A percentile compares a stretch with the other conserved stretches of the same genome.
Conservation (phyloP, 2,797 vertebrate genomes). For the Alfaro cultratus region DNA sequence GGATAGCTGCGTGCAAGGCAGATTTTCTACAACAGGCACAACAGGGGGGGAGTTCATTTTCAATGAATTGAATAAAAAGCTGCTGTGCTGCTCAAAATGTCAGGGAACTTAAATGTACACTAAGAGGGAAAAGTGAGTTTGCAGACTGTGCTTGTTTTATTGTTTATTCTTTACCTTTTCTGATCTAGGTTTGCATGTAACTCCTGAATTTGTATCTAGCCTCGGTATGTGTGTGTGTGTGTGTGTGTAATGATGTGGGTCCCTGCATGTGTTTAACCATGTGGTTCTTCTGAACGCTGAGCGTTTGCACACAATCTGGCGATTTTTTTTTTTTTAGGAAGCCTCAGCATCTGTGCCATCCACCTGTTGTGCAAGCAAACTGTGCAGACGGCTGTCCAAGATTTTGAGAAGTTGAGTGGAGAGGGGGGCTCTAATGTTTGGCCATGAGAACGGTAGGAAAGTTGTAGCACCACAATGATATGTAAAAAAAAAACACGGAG, state of each 20-base stretch:
- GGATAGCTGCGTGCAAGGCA: slow-evolving; percentile 53
- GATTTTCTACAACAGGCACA: slow-evolving; percentile 58
- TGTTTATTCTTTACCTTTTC: slow-evolving; percentile 24
- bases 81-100: slow-evolving; percentile 69
- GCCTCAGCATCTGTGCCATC: slow-evolving; percentile 54
- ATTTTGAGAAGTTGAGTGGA: slow-evolving; percentile 31
- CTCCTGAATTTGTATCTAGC: slow-evolving; percentile 6
- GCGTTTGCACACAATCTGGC: slow-evolving; percentile 45
- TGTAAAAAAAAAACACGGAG: not conserved
- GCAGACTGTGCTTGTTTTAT: slow-evolving; percentile 52
- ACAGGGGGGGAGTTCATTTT: slow-evolving; percentile 59
- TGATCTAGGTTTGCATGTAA: slow-evolving; percentile 19
- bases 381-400: slow-evolving; percentile 49
- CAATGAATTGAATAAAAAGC: slow-evolving; percentile 68
- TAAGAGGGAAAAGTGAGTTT: slow-evolving; percentile 38
- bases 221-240: not conserved
- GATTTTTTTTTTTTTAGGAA: slow-evolving; percentile 15
- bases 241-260: not conserved
- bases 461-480: slow-evolving; percentile 18
- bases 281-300: slow-evolving; percentile 35
- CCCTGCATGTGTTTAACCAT: slow-evolving; percentile 5
- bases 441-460: slow-evolving; percentile 51
- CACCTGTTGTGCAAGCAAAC: slow-evolving; percentile 59
- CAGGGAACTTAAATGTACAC: slow-evolving; percentile 58
- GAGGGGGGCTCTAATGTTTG: slow-evolving; percentile 50